Evolutionary conservation across 2,113 vertebrate genomes (phyloP), one percentile per base, ranked within the genome.

Genomic region (Sarotherodon lohbergeri): DNA sequence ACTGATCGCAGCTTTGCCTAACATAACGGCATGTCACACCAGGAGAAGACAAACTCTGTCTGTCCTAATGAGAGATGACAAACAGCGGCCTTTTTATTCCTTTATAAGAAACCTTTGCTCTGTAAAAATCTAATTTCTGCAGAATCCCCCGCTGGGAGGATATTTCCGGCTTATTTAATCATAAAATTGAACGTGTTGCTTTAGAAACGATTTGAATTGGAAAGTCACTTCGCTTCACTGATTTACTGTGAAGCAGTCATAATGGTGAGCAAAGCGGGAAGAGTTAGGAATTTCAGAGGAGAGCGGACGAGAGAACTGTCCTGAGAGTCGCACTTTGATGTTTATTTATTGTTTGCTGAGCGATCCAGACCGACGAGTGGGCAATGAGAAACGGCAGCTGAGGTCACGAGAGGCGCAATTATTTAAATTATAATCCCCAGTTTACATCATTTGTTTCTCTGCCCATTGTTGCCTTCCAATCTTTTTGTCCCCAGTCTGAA

Each of bases 361-460:
- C 3, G 2, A 86, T 82, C 29, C 46, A 91, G 66, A 90, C 93
- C 50, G 63, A 22, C 12, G 36, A n/a, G 54, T 10, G 11, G 54
- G 73, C 59, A 55, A 61, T 43, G 61, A 85, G 17, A 81, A 61
- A 39, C 43, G 22, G 66, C 43, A 79, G 59, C 48, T 8, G 27
- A 88, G 84, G 87, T 89, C 85, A 88, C 36, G 2, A 36, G 39
- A 48, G 88, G 48, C 6, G 3, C 79, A 78, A 88, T 92, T 88
- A 90, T 83, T 92, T 14, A 79, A 89, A 91, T 89, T 55, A 32
- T 90, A 89, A 91, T 87, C 82, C 83, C 4, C 73, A n/a, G 81
- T 10, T 84, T 86, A 86, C 87, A 66, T 90, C 81, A 52, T 89
- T 82, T 88, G 86, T 85, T 63, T 78, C 61, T 84, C 56, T 82